phyloP scores from a whole-genome alignment of 2,797 vertebrate species.

The Mormyrops boulengeri region DNA sequence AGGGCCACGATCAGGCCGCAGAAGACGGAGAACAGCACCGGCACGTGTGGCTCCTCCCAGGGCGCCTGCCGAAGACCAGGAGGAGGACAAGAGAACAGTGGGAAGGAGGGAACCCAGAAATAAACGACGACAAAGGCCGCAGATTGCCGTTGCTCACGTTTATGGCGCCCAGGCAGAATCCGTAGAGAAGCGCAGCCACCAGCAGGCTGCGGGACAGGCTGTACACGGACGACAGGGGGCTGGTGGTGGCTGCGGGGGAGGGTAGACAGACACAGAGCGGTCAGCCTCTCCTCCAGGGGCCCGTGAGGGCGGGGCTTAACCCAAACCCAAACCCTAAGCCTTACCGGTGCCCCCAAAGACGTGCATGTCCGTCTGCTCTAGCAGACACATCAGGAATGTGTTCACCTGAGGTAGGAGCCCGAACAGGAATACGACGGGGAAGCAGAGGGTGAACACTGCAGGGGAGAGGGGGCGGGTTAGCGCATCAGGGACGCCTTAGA shows the following conservation, averaged over 20 bases:
- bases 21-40: conserved; percentile 84
- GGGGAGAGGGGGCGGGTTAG: background rate
- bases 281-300: background rate
- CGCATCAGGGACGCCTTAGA: background rate
- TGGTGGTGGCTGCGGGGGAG: conserved; percentile 71
- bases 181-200: conserved; percentile 75
- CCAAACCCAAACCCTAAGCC: conserved; percentile 13
- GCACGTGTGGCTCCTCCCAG: conserved; percentile 83
- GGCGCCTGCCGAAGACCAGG: conserved; percentile 57
- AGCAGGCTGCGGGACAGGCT: conserved; percentile 76
- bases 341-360: conserved; percentile 84
- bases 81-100: too few species aligned
- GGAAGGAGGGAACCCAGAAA: too few species aligned
- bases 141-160: conserved; percentile 59
- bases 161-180: conserved; percentile 82
- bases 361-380: conserved; percentile 88
- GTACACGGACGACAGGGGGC: conserved; percentile 79
- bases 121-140: too few species aligned
- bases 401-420: conserved; percentile 88
- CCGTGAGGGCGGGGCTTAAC: background rate
- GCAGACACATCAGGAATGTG: conserved; percentile 86
- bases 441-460: conserved; percentile 80
- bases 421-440: conserved; percentile 81
- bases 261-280: background rate
- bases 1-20: conserved; percentile 79